phyloP scores from a whole-genome alignment of 2,113 vertebrate genomes.

The Callospermophilus lateralis region DNA sequence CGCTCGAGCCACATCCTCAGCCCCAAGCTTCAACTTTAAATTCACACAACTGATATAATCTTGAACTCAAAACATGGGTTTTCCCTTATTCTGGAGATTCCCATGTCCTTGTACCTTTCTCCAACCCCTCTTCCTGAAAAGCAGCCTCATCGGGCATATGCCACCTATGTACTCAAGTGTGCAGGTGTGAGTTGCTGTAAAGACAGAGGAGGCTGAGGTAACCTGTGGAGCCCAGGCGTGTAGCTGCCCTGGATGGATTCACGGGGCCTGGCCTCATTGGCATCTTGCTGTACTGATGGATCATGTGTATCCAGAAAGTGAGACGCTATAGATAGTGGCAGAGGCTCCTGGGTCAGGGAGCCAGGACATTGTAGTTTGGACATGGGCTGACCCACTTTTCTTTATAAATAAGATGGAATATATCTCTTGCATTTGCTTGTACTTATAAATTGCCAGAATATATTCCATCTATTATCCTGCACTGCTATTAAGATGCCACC shows the following conservation, averaged over 20 bases:
- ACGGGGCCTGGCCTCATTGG: not conserved
- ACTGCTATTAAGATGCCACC: fast-evolving
- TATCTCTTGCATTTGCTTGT: not conserved
- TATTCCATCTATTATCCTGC: not conserved
- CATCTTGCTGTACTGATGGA: not conserved
- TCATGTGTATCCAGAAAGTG: fast-evolving
- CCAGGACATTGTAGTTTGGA: not conserved
- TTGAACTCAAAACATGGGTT: not conserved
- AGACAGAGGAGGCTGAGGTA: not conserved
- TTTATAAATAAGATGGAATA: not conserved
- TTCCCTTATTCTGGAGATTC: too few species aligned
- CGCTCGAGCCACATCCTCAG: too few species aligned
- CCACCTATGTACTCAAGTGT: not conserved
- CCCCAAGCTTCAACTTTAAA: not conserved
- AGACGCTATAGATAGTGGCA: not conserved
- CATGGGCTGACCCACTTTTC: too few species aligned
- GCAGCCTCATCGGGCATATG: not conserved
- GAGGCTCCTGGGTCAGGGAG: not conserved
- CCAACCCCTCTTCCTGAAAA: not conserved
- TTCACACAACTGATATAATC: not conserved
- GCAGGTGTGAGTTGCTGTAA: not conserved
- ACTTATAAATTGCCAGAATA: not conserved
- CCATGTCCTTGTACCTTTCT: not conserved
- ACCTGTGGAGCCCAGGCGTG: not conserved
- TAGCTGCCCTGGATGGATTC: not conserved